Percentiles rank a stretch among this genome's conserved stretches.
These are phyloP conservation scores for Charina bottae DNA, from an alignment of 2,113 vertebrate species.

Conservation along the genomic window DNA sequence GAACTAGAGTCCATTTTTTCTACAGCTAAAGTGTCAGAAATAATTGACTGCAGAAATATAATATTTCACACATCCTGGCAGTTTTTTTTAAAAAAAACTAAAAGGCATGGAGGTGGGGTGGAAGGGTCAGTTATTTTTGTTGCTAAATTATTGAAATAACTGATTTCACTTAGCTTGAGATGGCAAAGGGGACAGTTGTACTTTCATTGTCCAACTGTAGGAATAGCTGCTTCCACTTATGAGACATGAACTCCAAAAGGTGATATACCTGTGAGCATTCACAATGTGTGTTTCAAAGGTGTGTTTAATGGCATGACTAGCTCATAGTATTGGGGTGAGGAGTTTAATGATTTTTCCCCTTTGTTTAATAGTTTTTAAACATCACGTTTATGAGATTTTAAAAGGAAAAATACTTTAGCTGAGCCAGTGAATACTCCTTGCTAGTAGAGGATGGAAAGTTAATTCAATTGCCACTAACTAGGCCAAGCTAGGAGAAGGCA, in stretches of 20 bases:
- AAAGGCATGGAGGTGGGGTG: background rate
- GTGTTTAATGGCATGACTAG: background rate
- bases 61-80: background rate
- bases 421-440: background rate
- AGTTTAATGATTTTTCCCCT: background rate
- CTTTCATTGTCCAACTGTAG: background rate
- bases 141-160: background rate
- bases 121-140: background rate
- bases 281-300: background rate
- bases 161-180: background rate
- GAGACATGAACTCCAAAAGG: background rate
- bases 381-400: background rate
- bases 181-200: background rate
- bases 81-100: background rate
- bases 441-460: background rate
- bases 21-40: background rate
- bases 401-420: background rate
- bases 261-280: background rate
- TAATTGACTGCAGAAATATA: background rate
- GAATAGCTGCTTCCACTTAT: background rate
- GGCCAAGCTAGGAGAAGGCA: background rate
- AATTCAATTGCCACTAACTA: background rate
- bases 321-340: background rate
- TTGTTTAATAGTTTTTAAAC: background rate
- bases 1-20: background rate